Evolutionary conservation across 2,888 invertebrate species (phyloP), one percentile per base, ranked within the genome.

Genomic region (Octodonta nipae): DNA sequence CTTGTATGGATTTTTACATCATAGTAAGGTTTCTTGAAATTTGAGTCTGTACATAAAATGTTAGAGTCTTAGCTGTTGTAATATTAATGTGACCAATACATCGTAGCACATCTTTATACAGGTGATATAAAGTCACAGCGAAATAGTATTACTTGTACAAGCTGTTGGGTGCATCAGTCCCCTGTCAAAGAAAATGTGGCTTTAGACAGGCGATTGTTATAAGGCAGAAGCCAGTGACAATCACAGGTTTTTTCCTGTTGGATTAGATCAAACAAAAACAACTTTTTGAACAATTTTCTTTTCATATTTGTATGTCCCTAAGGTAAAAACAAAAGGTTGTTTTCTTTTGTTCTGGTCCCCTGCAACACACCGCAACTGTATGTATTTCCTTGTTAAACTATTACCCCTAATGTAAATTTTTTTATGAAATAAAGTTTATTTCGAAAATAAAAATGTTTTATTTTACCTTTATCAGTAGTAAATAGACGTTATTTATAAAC

Each of bases 101-200:
- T 45, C 45, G 38, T 42, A 36, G 44, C 37, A 35, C 37, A 44
- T 38, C 37, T 27, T 27, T 38, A 47, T 50, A 51, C 55, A 57
- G 57, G 57, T 58, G 58, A 57, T 54, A 42, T 37, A 27, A 25
- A 34, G 56, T 58, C 57, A 56, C 58, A 57, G 58, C 56, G 36
- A 43, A 16, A 10, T n/a, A 24, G 14, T 13, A 25, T 7, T 26
- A 14, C 10, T 60, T 48, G 39, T 32, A 16, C 30, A 14, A 30
- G 58, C 59, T 60, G 60, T 60, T 69, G 70, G 70, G 70, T 65
- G n/a, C 64, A 43, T 54, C 68, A 66, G 67, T 70, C 70, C 71
- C 71, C 69, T 71, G 71, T 63, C 56, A 54, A 42, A 38, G 41
- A 46, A 40, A 47, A 55, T 51, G 56, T 58, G 54, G 58, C 57